These are phyloP conservation scores for Amiota mariae DNA, from an alignment of 2,888 invertebrate genomes.

Conservation along the genomic window DNA sequence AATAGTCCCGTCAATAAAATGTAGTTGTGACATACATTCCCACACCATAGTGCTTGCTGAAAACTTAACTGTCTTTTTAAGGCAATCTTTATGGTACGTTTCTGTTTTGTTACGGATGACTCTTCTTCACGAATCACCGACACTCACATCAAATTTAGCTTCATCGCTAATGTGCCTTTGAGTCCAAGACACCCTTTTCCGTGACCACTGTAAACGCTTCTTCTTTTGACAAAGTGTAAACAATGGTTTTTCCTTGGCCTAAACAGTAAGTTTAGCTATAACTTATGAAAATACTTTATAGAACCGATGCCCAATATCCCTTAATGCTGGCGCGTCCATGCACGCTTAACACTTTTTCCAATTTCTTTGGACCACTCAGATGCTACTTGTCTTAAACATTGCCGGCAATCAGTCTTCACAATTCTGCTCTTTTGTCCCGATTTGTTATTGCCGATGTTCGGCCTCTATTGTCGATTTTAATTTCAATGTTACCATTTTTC, in stretches of 20 bases:
- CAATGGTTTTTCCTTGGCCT: slow-evolving; percentile 20
- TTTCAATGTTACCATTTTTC: too few species aligned
- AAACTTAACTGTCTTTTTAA: slow-evolving; percentile 36
- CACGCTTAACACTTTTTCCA: not conserved
- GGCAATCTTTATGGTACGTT: slow-evolving; percentile 35
- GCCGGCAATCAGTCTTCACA: too few species aligned
- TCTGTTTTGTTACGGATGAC: slow-evolving; percentile 32
- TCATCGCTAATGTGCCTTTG: slow-evolving; percentile 39
- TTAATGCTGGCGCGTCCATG: not conserved
- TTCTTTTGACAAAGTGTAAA: slow-evolving; percentile 34
- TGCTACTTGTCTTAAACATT: too few species aligned
- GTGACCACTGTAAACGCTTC: slow-evolving; percentile 33
- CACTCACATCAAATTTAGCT: slow-evolving; percentile 39
- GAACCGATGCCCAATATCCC: not conserved
- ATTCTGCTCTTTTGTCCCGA: too few species aligned
- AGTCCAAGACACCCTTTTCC: slow-evolving; percentile 32
- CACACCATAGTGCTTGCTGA: slow-evolving; percentile 40
- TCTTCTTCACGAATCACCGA: slow-evolving; percentile 35
- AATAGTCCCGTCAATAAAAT: slow-evolving; percentile 36
- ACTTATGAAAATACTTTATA: slow-evolving; percentile 3
- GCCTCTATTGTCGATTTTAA: not conserved
- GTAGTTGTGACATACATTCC: slow-evolving; percentile 40
- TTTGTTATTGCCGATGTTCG: too few species aligned
- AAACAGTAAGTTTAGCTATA: slow-evolving; percentile 6
- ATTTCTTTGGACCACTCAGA: not conserved